Evolutionary conservation across 92 coral and sea anemone genomes (phyloP).

Genomic region (Scolanthus callimorphus): DNA sequence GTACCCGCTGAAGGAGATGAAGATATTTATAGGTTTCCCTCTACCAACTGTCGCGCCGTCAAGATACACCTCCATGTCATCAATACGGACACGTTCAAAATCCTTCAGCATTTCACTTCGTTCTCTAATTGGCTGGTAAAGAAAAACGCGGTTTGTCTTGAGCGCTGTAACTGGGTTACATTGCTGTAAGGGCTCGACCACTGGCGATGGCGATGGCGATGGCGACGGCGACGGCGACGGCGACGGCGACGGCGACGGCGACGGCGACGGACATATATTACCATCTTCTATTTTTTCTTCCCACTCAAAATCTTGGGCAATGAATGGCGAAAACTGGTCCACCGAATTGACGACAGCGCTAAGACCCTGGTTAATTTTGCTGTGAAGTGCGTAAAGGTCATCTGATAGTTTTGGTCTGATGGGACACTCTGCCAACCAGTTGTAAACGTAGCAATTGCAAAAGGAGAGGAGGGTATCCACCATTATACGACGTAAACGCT

Average conservation of each 20-base stretch:
- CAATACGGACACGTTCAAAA: conserved; percentile 37
- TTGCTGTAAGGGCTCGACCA: background rate
- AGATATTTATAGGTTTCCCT: conserved; percentile 2
- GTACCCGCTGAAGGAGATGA: conserved; percentile 31
- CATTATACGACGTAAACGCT: too few species aligned
- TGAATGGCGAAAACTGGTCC: conserved; percentile 36
- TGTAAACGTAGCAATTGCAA: too few species aligned
- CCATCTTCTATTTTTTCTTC: conserved; percentile 12
- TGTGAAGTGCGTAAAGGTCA: conserved; percentile 44
- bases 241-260: too few species aligned
- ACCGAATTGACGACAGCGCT: conserved; percentile 43
- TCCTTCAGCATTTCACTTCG: conserved; percentile 15
- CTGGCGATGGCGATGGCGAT: too few species aligned
- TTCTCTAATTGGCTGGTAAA: conserved; percentile 4
- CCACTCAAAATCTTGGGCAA: conserved; percentile 39
- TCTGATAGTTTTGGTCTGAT: too few species aligned
- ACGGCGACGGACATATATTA: background rate
- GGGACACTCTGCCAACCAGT: too few species aligned
- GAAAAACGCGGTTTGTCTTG: conserved; percentile 20
- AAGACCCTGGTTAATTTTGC: conserved; percentile 44
- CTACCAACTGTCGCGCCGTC: conserved; percentile 11
- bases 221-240: too few species aligned
- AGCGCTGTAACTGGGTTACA: conserved; percentile 33
- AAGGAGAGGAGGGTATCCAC: too few species aligned
- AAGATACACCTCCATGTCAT: conserved; percentile 22